Conservation (phyloP, 1,140 invertebrate genomes). For the Hirudo medicinalis region DNA sequence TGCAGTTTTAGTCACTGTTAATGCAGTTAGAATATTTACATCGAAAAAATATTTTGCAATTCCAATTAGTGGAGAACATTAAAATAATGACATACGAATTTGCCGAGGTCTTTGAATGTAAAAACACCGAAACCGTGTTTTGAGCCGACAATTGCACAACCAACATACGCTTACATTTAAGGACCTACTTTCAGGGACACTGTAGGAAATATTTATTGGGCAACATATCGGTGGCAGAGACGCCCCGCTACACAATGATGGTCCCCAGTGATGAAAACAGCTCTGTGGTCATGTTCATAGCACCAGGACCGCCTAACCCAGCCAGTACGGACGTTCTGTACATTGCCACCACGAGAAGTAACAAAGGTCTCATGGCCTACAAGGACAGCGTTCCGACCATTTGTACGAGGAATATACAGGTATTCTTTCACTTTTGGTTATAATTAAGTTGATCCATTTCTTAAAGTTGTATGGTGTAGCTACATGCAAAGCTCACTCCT, state of each 20-base stretch:
- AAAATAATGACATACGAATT: no score
- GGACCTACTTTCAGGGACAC: slow-evolving; percentile 51
- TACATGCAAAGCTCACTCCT: no score
- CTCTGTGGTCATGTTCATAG: slow-evolving; percentile 91
- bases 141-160: no score
- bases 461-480: no score
- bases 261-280: slow-evolving; percentile 86
- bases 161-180: not conserved
- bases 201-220: slow-evolving; percentile 74
- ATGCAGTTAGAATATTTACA: no score
- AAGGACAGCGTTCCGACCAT: slow-evolving; percentile 21
- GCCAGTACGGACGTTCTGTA: slow-evolving; percentile 72
- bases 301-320: slow-evolving; percentile 67
- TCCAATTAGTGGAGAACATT: no score
- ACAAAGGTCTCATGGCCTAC: slow-evolving; percentile 56
- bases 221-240: slow-evolving; percentile 68
- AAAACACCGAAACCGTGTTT: no score
- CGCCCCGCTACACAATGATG: slow-evolving; percentile 68
- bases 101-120: no score
- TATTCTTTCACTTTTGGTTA: not conserved
- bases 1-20: no score
- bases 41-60: no score
- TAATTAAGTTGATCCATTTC: no score
- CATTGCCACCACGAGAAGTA: slow-evolving; percentile 83
- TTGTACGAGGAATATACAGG: slow-evolving; percentile 25